Conservation (phyloP, 2,113 vertebrate species). For the Oostethus manadensis region DNA sequence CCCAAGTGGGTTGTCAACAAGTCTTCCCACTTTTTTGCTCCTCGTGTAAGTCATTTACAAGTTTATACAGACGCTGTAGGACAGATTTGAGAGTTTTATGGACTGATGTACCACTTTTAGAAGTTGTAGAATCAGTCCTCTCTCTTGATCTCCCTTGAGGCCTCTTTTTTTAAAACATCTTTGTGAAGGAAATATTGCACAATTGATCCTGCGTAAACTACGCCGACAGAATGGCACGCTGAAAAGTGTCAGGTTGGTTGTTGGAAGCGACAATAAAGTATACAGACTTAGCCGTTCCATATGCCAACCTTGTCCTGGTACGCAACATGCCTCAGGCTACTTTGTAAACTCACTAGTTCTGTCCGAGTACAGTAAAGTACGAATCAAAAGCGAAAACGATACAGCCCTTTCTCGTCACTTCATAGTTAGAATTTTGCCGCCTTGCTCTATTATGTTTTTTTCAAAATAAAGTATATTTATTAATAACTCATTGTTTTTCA, state of each 20-base stretch:
- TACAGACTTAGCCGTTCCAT: background rate
- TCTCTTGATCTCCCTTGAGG: background rate
- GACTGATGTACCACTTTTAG: background rate
- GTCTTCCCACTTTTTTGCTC: conserved; percentile 87
- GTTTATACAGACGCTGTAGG: background rate
- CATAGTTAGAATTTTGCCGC: no score
- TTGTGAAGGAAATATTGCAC: background rate
- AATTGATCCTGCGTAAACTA: background rate
- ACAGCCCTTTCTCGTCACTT: no score
- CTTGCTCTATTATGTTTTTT: no score
- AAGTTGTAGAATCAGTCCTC: background rate
- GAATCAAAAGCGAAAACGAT: no score
- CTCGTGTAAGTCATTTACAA: conserved; percentile 77
- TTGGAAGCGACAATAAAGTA: background rate
- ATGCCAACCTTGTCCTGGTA: background rate
- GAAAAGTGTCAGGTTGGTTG: background rate
- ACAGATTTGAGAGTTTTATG: conserved; percentile 1
- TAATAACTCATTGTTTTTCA: no score
- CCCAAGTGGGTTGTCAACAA: conserved; percentile 98
- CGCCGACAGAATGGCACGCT: background rate
- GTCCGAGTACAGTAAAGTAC: no score
- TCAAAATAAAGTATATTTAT: no score
- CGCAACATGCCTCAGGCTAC: background rate
- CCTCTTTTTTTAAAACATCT: background rate
- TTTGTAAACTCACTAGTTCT: background rate